Conservation (phyloP, 2,113 vertebrate genomes). For the Petrocephalus microphthalmus region DNA sequence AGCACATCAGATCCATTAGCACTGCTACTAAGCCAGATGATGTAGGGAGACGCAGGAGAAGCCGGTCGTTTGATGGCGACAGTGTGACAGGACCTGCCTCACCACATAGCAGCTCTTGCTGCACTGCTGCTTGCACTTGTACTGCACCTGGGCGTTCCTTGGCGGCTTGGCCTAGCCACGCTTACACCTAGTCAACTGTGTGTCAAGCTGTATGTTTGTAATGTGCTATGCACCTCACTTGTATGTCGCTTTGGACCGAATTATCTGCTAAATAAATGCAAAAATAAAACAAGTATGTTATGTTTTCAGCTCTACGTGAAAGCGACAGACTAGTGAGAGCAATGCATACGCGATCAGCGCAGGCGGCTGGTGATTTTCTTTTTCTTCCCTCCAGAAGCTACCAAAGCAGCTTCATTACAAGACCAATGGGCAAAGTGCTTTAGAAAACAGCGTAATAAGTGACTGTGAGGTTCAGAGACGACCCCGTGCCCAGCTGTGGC, state of each 20-base stretch:
- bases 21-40: neutral
- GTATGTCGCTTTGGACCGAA: neutral
- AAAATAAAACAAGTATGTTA: neutral
- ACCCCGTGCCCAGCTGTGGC: neutral
- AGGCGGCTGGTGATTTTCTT: neutral
- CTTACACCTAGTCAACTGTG: neutral
- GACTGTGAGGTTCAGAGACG: neutral
- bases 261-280: neutral
- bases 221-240: neutral
- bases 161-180: neutral
- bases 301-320: neutral
- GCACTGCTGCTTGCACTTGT: neutral
- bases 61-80: neutral
- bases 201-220: neutral
- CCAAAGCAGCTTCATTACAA: neutral
- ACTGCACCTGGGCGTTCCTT: too few relatives aligned
- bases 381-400: neutral
- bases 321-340: neutral
- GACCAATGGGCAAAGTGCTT: neutral
- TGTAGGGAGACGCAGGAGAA: neutral
- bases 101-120: neutral
- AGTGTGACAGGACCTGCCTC: neutral
- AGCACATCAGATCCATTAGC: neutral
- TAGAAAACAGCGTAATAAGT: neutral
- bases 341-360: neutral